Percentiles rank a stretch among this genome's conserved stretches.
These are phyloP conservation scores for Neodiprion virginianus DNA, from an alignment of 1,140 invertebrate species.

Conservation along the genomic window DNA sequence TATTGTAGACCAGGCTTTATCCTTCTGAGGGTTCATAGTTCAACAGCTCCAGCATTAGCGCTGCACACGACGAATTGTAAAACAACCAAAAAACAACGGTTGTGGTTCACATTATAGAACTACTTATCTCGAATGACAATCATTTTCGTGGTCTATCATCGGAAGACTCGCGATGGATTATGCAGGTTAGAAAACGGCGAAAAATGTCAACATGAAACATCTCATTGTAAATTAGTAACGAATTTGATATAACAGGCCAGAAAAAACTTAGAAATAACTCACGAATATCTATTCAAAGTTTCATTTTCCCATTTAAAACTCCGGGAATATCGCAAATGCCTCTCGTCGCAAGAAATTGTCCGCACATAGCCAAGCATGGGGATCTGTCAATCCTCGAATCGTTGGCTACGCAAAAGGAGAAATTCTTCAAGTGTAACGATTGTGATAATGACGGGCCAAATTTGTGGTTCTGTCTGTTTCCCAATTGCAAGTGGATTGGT, in stretches of 20 bases:
- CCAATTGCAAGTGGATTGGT: conserved; percentile 78
- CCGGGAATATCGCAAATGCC: conserved; percentile 42
- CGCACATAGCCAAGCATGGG: conserved; percentile 46
- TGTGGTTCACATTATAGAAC: not conserved
- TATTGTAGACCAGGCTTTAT: too few relatives aligned
- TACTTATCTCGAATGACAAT: conserved; percentile 44
- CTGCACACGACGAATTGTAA: not conserved
- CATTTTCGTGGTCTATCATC: conserved; percentile 42
- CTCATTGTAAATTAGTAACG: conserved; percentile 19
- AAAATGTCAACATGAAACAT: conserved; percentile 24
- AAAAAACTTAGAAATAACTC: conserved; percentile 8
- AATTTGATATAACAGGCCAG: not conserved
- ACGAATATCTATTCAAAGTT: not conserved
- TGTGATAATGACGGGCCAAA: conserved; percentile 68
- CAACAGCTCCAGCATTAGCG: not conserved
- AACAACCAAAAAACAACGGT: not conserved
- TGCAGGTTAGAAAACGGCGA: conserved; percentile 39
- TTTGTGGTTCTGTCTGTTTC: conserved; percentile 84
- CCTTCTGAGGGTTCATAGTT: not conserved
- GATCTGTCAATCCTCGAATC: conserved; percentile 49
- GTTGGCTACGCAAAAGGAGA: conserved; percentile 45
- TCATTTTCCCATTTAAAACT: not conserved
- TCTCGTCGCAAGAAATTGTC: conserved; percentile 50
- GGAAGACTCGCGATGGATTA: conserved; percentile 26
- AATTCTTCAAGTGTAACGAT: conserved; percentile 50